phyloP scores from a whole-genome alignment of 2,113 vertebrate genomes.

The Protobothrops mucrosquamatus region DNA sequence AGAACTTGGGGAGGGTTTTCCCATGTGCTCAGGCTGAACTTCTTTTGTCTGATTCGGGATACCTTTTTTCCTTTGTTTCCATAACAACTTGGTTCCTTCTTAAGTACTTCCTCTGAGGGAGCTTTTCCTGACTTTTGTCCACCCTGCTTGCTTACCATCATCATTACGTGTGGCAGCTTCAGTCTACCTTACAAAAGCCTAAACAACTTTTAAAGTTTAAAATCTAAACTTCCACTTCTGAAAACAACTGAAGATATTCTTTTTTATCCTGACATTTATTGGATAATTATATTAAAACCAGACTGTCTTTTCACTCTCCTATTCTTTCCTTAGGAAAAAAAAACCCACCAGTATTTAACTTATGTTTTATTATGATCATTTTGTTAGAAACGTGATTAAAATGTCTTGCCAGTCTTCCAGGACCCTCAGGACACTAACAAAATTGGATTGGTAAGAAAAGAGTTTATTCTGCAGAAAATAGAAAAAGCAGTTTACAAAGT shows the following conservation, averaged over 20 bases:
- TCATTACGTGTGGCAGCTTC: neutral
- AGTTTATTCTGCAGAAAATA: too few relatives aligned
- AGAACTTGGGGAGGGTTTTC: neutral
- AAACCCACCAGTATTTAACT: neutral
- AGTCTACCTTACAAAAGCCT: neutral
- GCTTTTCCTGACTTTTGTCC: neutral
- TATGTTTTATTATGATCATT: neutral
- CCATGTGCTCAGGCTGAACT: neutral
- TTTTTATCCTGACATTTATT: neutral
- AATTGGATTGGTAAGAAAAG: too few relatives aligned
- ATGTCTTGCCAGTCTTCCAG: too few relatives aligned
- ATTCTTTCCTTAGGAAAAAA: neutral
- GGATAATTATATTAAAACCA: neutral
- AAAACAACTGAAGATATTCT: neutral
- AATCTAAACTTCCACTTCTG: neutral
- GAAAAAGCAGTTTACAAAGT: too few relatives aligned
- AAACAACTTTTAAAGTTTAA: neutral
- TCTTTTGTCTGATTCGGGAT: neutral
- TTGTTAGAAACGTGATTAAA: too few relatives aligned
- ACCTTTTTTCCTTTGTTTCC: neutral
- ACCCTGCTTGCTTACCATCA: neutral
- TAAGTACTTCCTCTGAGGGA: neutral
- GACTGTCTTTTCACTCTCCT: neutral
- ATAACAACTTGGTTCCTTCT: neutral
- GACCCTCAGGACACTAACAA: too few relatives aligned